Conservation (phyloP, 2,797 vertebrate species). For the Liasis olivaceus region DNA sequence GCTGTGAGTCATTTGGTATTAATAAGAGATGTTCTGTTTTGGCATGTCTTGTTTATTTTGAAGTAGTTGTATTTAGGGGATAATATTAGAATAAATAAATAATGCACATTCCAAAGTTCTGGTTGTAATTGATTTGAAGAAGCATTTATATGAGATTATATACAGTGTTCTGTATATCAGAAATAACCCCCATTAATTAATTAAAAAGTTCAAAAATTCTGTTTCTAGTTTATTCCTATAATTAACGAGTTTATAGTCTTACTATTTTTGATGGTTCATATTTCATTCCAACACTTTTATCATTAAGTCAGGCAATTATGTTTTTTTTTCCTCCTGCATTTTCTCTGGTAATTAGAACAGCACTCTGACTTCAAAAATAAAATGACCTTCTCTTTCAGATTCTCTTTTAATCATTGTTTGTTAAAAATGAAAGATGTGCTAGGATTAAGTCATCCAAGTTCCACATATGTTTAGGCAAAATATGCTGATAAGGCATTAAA, state of each 20-base stretch:
- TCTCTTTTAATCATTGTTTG: slow-evolving; percentile 20
- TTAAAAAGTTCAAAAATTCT: not conserved
- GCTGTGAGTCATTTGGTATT: not conserved
- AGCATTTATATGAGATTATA: not conserved
- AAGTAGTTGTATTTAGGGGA: not conserved
- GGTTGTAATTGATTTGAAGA: slow-evolving; percentile 36
- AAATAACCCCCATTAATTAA: not conserved
- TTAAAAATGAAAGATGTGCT: not conserved
- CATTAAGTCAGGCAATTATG: not conserved
- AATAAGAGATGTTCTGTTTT: not conserved
- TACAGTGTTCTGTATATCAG: slow-evolving; percentile 10
- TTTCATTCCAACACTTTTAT: accelerated
- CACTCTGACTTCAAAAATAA: slow-evolving; percentile 15
- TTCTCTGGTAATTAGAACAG: slow-evolving; percentile 21
- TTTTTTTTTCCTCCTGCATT: not conserved
- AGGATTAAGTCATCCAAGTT: not conserved
- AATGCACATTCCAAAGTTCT: slow-evolving; percentile 10
- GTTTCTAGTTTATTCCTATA: not conserved
- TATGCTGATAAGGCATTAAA: not conserved
- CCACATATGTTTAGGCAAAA: not conserved
- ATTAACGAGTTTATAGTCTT: not conserved
- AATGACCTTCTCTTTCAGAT: not conserved
- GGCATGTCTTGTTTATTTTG: not conserved
- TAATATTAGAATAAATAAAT: not conserved
- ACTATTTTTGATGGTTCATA: not conserved